Base-by-base conservation (phyloP, 2,113 vertebrate species). In the Tyrannus savana region DNA sequence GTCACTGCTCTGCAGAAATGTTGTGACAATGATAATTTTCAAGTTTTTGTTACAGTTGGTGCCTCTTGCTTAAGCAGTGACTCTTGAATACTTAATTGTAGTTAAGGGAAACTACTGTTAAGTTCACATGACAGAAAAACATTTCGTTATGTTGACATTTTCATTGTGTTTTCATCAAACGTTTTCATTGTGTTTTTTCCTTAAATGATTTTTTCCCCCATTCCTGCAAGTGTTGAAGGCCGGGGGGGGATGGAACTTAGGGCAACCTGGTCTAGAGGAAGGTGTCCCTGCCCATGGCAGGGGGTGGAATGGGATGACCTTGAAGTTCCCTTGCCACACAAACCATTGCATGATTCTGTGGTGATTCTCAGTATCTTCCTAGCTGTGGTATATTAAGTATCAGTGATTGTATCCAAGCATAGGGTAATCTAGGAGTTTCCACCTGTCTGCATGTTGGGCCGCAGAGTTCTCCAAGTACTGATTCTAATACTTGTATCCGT, bases 401-500 rank as follows among this genome's bases (percentile, higher is more conserved):
- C n/a, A 24, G 15, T 62, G 59, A 28, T 14, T 53, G 24, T 67
- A 33, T 41, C 12, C n/a, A 30, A 46, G 63, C 12, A 22, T 19
- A 91, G 56, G 28, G 16, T 35, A 33, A 31, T 19, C 7, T 31
- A 13, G 35, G 50, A 37, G 12, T 22, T 92, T 30, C 30, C 11
- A 7, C 21, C 21, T 27, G 5, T 53, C 66, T 73, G n/a, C 31
- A 17, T 47, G 52, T 69, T 44, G 44, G 47, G 35, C 22, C 39
- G 31, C 42, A 27, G 44, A 58, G 19, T 64, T 73, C 78, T 67
- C 8, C 1, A 16, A 15, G 24, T 75, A n/a, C 24, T 49, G 62
- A 10, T 3, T 84, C 37, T 44, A 33, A 10, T 46, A 14, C 8
- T 64, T 62, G 12, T 22, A 21, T 35, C 1, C 2, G 0, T 62